phyloP scores from a whole-genome alignment of 2,113 vertebrate genomes.

The Pantherophis guttatus region DNA sequence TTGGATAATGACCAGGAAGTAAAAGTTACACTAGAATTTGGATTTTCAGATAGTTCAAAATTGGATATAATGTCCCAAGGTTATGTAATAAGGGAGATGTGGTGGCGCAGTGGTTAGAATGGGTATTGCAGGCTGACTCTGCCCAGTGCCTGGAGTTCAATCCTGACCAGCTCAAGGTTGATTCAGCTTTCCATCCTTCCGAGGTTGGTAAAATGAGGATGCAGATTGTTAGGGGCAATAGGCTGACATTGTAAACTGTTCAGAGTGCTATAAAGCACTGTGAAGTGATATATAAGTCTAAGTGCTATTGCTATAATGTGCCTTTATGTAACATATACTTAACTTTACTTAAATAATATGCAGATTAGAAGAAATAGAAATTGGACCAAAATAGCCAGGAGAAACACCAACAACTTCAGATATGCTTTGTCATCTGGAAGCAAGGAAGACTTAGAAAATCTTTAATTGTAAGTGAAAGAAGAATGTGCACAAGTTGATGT shows the following conservation, averaged over 20 bases:
- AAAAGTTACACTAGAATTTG: background rate
- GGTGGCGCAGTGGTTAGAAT: too few relatives aligned
- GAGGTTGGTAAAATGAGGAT: too few relatives aligned
- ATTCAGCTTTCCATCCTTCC: too few relatives aligned
- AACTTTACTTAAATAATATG: background rate
- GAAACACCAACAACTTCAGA: background rate
- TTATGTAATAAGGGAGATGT: background rate
- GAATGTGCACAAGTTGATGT: background rate
- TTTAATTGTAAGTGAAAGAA: background rate
- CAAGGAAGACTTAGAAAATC: background rate
- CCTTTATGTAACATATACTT: background rate
- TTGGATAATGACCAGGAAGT: background rate
- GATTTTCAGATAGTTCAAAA: background rate
- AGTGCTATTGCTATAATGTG: too few relatives aligned
- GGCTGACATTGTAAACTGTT: too few relatives aligned
- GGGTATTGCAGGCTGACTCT: too few relatives aligned
- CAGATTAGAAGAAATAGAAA: background rate
- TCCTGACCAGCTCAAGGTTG: too few relatives aligned
- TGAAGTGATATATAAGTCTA: too few relatives aligned
- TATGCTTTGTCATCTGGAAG: background rate
- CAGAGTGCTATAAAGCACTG: too few relatives aligned
- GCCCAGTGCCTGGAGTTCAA: too few relatives aligned
- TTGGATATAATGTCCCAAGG: background rate
- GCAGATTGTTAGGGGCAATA: too few relatives aligned
- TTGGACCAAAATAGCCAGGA: background rate